Percentiles rank a stretch among this genome's conserved stretches.
These are phyloP conservation scores for Anguilla obscura DNA, from an alignment of 2,797 vertebrate species.

Conservation along the genomic window DNA sequence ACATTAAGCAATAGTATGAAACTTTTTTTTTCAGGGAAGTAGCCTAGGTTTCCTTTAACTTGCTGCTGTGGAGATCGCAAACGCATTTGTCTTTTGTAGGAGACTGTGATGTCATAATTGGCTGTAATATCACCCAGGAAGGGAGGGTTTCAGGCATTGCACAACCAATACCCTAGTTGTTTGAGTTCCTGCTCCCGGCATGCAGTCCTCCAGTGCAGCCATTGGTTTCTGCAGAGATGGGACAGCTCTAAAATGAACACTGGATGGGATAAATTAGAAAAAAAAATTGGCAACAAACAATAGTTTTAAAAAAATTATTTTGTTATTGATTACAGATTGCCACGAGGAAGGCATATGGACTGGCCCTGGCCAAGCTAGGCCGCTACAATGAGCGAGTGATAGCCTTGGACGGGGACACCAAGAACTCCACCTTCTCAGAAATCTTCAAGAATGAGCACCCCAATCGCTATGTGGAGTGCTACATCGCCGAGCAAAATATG, in stretches of 20 bases:
- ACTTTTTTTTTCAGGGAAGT: background rate
- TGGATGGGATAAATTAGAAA: background rate
- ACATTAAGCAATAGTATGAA: background rate
- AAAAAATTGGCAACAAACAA: background rate
- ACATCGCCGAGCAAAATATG: conserved; percentile 98
- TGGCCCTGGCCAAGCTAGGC: conserved; percentile 87
- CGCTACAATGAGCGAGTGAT: conserved; percentile 85
- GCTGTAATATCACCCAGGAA: background rate
- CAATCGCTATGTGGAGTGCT: conserved; percentile 89
- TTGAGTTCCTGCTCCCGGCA: background rate
- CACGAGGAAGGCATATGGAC: conserved; percentile 89
- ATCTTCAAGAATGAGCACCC: conserved; percentile 94
- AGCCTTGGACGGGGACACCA: conserved; percentile 90
- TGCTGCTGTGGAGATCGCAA: background rate
- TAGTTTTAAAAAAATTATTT: background rate
- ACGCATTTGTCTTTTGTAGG: background rate
- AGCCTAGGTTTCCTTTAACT: background rate
- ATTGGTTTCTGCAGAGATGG: background rate
- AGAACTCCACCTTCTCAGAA: conserved; percentile 92
- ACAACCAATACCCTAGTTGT: no score
- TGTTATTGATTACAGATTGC: conserved; percentile 71
- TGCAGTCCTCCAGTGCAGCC: background rate
- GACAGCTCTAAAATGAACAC: background rate
- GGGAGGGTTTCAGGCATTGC: background rate
- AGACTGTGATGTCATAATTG: background rate